Base-by-base conservation (phyloP, 2,888 invertebrate species). In the Scaptomyza caliginosa region DNA sequence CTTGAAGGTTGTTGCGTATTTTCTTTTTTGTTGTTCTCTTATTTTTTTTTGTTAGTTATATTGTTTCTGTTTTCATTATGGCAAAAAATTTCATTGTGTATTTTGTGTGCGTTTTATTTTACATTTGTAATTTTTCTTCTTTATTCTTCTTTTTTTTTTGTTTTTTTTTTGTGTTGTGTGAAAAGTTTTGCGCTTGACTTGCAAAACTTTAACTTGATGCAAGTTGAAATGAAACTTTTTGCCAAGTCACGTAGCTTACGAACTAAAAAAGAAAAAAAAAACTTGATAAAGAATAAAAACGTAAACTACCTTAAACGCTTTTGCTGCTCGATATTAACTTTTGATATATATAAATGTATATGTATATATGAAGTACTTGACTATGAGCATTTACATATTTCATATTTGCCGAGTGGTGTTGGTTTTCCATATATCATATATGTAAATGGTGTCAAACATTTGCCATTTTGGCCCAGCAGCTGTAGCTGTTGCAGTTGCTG, bases 401-500 rank as follows among this genome's bases (percentile, higher is more conserved):
- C 52, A 71, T 84, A 73, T 34, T 46, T 60, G 63, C 58, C 30
- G 13, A 16, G 13, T 21, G 32, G 4, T 17, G 32, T 10, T 10
- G 2, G 11, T 50, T 43, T 62, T 59, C 58, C 81, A 72, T 80
- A 74, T 83, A 76, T 83, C 68, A 74, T 32, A 72, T 39, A 8
- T 34, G 34, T 34, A 49, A 74, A 68, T 64, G 72, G 73, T 75
- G 76, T 80, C 83, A 71, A 86, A 84, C 86, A 80, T 74, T 80
- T 74, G 77, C 86, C 84, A 58, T 52, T 67, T 76, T 67, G 77
- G 80, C 54, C 60, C 77, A 63, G 65, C 62, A 21, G 43, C 52
- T 16, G 50, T 13, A 3, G 38, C 17, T 19, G 46, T 36, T 63
- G 64, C 50, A 23, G 39, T 48, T 60, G 57, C 58, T 17, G 40